phyloP scores from a whole-genome alignment of 2,888 invertebrate genomes.

The Rhorus exstirpatorius region DNA sequence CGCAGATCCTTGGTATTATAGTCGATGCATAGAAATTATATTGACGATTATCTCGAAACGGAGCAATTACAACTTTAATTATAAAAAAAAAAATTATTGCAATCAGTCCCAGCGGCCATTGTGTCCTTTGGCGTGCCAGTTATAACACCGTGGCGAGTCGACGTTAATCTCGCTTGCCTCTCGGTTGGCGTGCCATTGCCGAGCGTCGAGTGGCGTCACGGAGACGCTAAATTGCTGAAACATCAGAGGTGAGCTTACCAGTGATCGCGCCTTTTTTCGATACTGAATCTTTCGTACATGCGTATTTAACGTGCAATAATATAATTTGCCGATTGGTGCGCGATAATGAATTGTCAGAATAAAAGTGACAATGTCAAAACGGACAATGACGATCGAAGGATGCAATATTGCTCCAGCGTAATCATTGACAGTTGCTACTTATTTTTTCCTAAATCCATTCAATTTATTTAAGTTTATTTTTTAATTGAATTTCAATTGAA shows the following conservation, averaged over 20 bases:
- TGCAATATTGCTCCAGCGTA: no score
- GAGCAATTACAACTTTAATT: conserved; percentile 46
- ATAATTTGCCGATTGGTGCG: neutral
- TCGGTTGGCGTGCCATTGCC: conserved; percentile 87
- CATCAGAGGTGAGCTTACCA: conserved; percentile 80
- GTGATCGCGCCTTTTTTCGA: conserved; percentile 10
- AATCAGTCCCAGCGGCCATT: conserved; percentile 87
- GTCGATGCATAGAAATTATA: conserved; percentile 9
- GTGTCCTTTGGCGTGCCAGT: conserved; percentile 88
- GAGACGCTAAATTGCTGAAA: conserved; percentile 84
- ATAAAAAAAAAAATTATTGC: conserved; percentile 45
- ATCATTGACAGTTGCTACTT: no score
- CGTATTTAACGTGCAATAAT: neutral
- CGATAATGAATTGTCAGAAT: no score
- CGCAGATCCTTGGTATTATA: no score
- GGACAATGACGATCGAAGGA: no score
- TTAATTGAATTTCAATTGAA: no score
- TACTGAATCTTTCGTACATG: neutral
- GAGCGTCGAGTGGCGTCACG: conserved; percentile 87
- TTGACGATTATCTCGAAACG: conserved; percentile 21
- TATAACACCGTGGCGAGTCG: conserved; percentile 87
- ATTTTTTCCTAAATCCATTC: no score
- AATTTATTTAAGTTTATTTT: no score
- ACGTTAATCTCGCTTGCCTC: conserved; percentile 87
- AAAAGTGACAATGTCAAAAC: no score